phyloP scores from a whole-genome alignment of 2,888 invertebrate species.

The Alviniconcha strummeri region DNA sequence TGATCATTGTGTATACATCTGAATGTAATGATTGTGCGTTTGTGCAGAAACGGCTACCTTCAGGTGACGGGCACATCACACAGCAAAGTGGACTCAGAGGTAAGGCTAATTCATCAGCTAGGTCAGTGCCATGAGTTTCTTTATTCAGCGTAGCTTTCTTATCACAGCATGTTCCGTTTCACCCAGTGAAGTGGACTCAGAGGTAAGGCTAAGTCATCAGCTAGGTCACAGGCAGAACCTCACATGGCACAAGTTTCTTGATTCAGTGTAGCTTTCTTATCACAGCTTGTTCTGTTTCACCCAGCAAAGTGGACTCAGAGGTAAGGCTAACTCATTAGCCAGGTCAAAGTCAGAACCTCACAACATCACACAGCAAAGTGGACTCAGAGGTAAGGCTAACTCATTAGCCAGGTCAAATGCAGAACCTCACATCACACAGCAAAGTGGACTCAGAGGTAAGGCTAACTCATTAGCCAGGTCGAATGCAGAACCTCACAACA shows the following conservation, averaged over 20 bases:
- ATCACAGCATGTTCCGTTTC: neutral
- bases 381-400: conserved; percentile 33
- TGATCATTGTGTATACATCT: neutral
- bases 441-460: conserved; percentile 37
- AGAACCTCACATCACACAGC: no score
- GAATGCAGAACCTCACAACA: no score
- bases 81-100: conserved; percentile 34
- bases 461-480: neutral
- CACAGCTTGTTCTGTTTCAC: neutral
- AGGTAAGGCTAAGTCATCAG: conserved; percentile 19
- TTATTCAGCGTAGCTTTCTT: no score
- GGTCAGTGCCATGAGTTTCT: no score
- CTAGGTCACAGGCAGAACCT: neutral
- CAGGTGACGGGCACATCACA: conserved; percentile 41
- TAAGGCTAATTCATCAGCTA: neutral
- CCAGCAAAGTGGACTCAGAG: conserved; percentile 32
- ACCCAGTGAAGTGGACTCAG: conserved; percentile 28
- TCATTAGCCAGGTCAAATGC: no score
- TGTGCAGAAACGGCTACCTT: conserved; percentile 55
- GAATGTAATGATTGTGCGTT: neutral
- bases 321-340: conserved; percentile 9
- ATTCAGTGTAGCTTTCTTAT: no score
- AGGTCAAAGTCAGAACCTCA: no score
- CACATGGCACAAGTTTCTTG: no score
- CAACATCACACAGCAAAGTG: conserved; percentile 15